phyloP scores from a whole-genome alignment of 2,888 invertebrate species.

The Molanna angustata region DNA sequence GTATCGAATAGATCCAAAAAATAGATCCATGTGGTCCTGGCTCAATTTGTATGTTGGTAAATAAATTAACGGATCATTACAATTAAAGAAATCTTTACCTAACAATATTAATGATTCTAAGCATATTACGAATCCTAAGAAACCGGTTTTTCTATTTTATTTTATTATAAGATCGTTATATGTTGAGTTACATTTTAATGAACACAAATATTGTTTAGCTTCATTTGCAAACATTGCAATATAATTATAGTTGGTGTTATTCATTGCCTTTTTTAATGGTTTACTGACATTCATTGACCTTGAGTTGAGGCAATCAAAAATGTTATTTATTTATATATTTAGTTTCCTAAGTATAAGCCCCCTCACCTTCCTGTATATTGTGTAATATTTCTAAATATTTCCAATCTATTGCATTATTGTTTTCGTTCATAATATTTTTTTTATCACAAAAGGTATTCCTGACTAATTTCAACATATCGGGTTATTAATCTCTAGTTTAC shows the following conservation, averaged over 20 bases:
- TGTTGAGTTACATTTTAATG: background rate
- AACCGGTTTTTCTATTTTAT: slow-evolving; percentile 1
- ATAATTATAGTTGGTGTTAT: background rate
- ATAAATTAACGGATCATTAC: background rate
- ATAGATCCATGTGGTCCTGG: slow-evolving; percentile 1
- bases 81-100: slow-evolving; percentile 1
- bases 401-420: background rate
- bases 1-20: background rate
- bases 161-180: background rate
- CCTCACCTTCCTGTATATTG: background rate
- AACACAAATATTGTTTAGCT: background rate
- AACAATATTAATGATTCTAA: background rate
- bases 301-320: background rate
- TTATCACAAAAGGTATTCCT: slow-evolving; percentile 20
- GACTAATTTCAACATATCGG: slow-evolving; percentile 24
- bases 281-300: background rate
- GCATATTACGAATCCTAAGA: background rate
- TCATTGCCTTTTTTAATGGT: background rate
- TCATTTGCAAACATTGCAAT: background rate
- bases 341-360: slow-evolving; percentile 1
- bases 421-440: slow-evolving; percentile 10
- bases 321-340: slow-evolving; percentile 1
- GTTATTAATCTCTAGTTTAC: slow-evolving; percentile 27
- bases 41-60: slow-evolving; percentile 1
- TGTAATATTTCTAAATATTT: slow-evolving; percentile 2